These are phyloP conservation scores for Champsocephalus gunnari DNA, from an alignment of 2,797 vertebrate genomes.

Conservation along the genomic window DNA sequence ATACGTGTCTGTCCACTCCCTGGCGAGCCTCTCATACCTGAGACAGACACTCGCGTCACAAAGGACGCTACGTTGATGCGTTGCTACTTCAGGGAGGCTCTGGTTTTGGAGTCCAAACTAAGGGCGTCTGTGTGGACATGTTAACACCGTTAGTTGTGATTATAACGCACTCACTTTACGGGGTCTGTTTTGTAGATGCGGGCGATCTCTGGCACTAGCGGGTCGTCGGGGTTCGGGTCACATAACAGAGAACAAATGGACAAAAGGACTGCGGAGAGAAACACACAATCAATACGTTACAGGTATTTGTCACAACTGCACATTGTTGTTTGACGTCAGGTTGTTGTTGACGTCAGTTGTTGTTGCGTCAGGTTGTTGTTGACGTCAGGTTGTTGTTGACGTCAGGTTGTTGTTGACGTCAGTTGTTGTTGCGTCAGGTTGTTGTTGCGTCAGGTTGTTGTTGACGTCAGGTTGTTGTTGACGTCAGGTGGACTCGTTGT, in stretches of 20 bases:
- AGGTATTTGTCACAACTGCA: too few species aligned
- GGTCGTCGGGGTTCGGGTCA: slow-evolving; percentile 98
- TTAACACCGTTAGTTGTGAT: background rate
- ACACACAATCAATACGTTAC: background rate
- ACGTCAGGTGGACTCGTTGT: too few species aligned
- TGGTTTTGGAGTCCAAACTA: too few species aligned
- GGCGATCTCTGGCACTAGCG: slow-evolving; percentile 99
- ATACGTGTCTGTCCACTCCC: slow-evolving; percentile 97
- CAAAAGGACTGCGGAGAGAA: slow-evolving; percentile 90
- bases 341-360: too few species aligned
- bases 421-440: too few species aligned
- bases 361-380: too few species aligned
- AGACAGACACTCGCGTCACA: slow-evolving; percentile 28
- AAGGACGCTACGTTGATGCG: background rate
- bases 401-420: too few species aligned
- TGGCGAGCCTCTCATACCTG: slow-evolving; percentile 96
- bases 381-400: too few species aligned
- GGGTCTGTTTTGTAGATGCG: slow-evolving; percentile 99
- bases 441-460: too few species aligned
- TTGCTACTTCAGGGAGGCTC: background rate
- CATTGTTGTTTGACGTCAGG: too few species aligned
- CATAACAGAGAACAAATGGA: slow-evolving; percentile 99
- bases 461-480: too few species aligned
- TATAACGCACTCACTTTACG: slow-evolving; percentile 90
- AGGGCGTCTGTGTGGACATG: too few species aligned